A percentile compares a stretch with the other conserved stretches of the same genome.
Evolutionary conservation across 2,888 invertebrate species (phyloP).

Genomic region (Antitype chi): DNA sequence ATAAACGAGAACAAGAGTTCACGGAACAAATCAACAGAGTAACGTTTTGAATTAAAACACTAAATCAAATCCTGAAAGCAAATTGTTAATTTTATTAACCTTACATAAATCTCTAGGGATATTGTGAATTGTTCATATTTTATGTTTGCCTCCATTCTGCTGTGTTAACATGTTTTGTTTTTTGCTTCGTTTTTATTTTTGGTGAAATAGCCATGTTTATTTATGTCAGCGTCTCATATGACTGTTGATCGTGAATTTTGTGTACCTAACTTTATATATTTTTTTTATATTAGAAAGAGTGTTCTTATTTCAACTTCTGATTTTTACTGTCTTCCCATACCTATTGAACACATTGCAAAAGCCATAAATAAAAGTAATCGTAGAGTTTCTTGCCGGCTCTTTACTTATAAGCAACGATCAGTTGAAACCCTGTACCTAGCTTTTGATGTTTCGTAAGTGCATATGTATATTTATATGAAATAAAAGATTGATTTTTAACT

Average conservation of each 20-base stretch:
- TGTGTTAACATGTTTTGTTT: conserved; percentile 47
- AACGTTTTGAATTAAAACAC: conserved; percentile 64
- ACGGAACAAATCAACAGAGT: conserved; percentile 57
- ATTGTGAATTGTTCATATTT: conserved; percentile 65
- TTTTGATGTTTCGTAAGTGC: too few relatives aligned
- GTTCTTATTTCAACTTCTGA: neutral
- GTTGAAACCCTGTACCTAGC: too few relatives aligned
- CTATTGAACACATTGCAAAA: too few relatives aligned
- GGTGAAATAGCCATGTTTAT: conserved; percentile 46
- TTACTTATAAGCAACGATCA: too few relatives aligned
- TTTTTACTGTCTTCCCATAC: too few relatives aligned
- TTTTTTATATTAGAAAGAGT: neutral
- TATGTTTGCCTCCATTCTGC: conserved; percentile 55
- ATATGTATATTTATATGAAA: too few relatives aligned
- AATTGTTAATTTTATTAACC: conserved; percentile 68
- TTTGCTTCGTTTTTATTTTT: conserved; percentile 52
- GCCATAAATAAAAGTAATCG: too few relatives aligned
- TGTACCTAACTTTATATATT: neutral
- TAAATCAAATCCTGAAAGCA: conserved; percentile 63
- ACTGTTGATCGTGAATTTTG: conserved; percentile 32
- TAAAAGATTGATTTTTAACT: too few relatives aligned
- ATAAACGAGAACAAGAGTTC: conserved; percentile 53
- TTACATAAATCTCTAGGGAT: conserved; percentile 64
- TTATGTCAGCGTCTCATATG: conserved; percentile 38
- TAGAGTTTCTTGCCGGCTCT: too few relatives aligned